Conservation (phyloP, 2,113 vertebrate species). For the Thamnophis sirtalis region DNA sequence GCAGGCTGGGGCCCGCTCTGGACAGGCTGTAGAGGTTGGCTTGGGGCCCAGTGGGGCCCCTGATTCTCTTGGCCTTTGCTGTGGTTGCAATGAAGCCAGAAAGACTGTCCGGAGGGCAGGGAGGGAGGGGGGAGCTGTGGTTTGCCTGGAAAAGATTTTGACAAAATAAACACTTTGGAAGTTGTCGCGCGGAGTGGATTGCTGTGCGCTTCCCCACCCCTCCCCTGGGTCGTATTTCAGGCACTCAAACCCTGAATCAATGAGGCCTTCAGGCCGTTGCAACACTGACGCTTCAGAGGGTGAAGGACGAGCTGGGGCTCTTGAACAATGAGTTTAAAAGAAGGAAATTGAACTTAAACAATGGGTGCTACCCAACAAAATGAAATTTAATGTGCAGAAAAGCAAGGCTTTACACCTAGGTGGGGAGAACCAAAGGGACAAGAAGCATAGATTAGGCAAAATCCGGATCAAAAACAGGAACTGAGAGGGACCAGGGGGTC, state of each 20-base stretch:
- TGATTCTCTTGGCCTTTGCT: neutral
- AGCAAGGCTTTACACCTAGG: neutral
- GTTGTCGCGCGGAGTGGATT: neutral
- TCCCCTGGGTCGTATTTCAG: neutral
- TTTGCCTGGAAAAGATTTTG: neutral
- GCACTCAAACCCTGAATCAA: neutral
- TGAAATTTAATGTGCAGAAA: neutral
- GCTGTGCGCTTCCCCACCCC: accelerated
- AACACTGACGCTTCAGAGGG: neutral
- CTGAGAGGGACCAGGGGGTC: neutral
- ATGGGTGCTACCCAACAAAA: neutral
- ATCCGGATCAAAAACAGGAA: neutral
- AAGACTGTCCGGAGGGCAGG: neutral
- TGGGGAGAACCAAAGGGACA: too few species aligned
- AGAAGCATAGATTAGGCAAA: too few species aligned
- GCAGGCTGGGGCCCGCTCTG: neutral
- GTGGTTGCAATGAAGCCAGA: neutral
- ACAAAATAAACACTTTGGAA: neutral
- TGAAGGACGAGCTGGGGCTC: accelerated
- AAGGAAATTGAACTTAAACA: neutral
- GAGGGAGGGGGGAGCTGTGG: neutral
- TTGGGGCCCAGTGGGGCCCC: neutral
- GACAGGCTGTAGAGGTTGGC: neutral
- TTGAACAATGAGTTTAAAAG: neutral
- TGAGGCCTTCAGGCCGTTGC: neutral